phyloP scores from a whole-genome alignment of 2,888 invertebrate species.

The Scaeva pyrastri region DNA sequence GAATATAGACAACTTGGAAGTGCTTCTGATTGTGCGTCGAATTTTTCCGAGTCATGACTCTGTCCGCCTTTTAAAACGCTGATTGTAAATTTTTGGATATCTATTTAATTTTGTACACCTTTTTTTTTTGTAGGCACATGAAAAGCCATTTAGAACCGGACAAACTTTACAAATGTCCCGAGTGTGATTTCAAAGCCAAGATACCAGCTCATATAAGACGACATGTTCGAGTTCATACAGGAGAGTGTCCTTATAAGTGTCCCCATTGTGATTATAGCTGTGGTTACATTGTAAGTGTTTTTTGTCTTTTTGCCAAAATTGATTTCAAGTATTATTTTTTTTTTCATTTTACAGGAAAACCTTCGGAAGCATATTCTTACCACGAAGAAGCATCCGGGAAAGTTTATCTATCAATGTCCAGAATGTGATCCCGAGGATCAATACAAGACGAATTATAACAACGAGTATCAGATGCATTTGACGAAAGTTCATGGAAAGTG shows the following conservation, averaged over 20 bases:
- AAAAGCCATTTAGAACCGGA: constrained; percentile 82
- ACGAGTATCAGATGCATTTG: constrained; percentile 80
- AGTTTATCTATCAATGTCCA: constrained; percentile 91
- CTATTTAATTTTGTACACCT: neutral
- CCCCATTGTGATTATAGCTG: constrained; percentile 92
- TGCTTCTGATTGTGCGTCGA: constrained; percentile 29
- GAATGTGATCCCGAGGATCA: constrained; percentile 84
- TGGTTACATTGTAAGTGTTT: constrained; percentile 88
- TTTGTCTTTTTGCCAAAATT: neutral
- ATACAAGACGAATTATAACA: constrained; percentile 80
- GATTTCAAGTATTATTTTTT: neutral
- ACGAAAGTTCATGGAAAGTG: constrained; percentile 50
- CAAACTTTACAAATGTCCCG: constrained; percentile 86
- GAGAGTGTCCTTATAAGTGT: constrained; percentile 93
- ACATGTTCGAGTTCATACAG: constrained; percentile 92
- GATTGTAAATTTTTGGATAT: constrained; percentile 31
- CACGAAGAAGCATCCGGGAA: constrained; percentile 91
- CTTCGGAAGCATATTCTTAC: constrained; percentile 93
- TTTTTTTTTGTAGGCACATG: constrained; percentile 79
- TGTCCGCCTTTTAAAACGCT: constrained; percentile 27
- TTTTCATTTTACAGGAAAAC: constrained; percentile 88
- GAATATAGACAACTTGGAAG: neutral
- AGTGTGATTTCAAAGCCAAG: constrained; percentile 89
- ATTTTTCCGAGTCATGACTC: constrained; percentile 1
- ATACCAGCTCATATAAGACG: constrained; percentile 89